These are phyloP conservation scores for Coptodon rendalli DNA, from an alignment of 2,113 vertebrate species.

Conservation along the genomic window DNA sequence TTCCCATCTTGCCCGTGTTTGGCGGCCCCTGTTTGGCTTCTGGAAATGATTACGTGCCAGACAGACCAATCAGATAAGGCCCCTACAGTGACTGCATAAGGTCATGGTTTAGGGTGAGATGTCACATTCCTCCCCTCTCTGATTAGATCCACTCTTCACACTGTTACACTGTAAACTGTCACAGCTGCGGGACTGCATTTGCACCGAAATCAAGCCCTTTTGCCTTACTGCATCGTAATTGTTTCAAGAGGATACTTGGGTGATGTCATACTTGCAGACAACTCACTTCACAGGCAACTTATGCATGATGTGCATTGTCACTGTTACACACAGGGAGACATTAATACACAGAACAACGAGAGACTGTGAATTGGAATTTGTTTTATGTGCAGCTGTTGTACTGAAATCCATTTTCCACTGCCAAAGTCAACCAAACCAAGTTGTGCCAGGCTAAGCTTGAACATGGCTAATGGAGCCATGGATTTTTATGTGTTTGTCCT, in stretches of 20 bases:
- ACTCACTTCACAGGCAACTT: neutral
- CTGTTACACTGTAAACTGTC: conserved; percentile 49
- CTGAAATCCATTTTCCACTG: neutral
- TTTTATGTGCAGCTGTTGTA: conserved; percentile 43
- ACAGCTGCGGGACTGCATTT: conserved; percentile 37
- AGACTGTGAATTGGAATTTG: neutral
- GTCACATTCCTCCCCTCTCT: conserved; percentile 59
- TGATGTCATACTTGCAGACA: neutral
- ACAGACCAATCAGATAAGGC: conserved; percentile 70
- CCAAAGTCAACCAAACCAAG: conserved; percentile 5
- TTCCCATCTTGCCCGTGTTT: neutral
- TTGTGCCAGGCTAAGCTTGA: conserved; percentile 41
- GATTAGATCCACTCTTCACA: conserved; percentile 60
- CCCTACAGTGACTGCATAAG: conserved; percentile 42
- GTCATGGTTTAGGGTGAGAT: conserved; percentile 54
- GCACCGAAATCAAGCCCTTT: neutral
- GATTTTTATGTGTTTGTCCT: conserved; percentile 47
- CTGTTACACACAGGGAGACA: neutral
- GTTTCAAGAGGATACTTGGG: neutral
- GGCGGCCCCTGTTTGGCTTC: conserved; percentile 21
- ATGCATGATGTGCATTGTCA: neutral
- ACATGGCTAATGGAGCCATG: conserved; percentile 45
- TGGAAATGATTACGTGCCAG: conserved; percentile 71
- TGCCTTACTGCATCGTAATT: neutral
- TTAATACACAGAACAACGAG: neutral